Percentiles rank a stretch among this genome's conserved stretches.
phyloP scores from a whole-genome alignment of 2,113 vertebrate species.

The Caranx melampygus region DNA sequence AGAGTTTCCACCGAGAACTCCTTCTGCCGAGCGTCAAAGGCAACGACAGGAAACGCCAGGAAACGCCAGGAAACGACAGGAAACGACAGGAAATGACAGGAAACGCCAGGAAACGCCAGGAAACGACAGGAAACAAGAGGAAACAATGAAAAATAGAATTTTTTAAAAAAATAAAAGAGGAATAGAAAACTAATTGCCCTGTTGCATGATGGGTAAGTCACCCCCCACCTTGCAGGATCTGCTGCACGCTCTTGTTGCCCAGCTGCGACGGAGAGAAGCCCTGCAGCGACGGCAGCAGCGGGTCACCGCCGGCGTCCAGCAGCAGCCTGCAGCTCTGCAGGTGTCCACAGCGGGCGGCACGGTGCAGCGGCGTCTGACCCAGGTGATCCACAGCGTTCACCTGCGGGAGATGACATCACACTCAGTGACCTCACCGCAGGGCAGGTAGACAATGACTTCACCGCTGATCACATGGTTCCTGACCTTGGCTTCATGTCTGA shows the following conservation, averaged over 20 bases:
- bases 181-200: no score
- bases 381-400: constrained; percentile 93
- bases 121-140: no score
- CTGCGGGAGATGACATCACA: constrained; percentile 66
- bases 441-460: no score
- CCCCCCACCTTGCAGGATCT: constrained; percentile 88
- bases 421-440: no score
- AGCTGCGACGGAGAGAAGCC: constrained; percentile 93
- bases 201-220: not conserved
- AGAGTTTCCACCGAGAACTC: constrained; percentile 89
- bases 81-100: no score
- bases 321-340: constrained; percentile 92
- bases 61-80: no score
- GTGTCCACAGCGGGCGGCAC: constrained; percentile 89
- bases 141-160: no score
- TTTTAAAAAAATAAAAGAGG: no score
- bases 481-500: constrained; percentile 96
- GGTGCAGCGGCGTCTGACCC: constrained; percentile 91
- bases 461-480: not conserved
- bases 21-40: constrained; percentile 79
- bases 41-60: no score
- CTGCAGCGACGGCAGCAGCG: constrained; percentile 91
- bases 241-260: constrained; percentile 91
- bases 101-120: no score
- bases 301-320: constrained; percentile 89